A percentile compares a stretch with the other conserved stretches of the same genome.
Evolutionary conservation across 2,888 invertebrate species (phyloP).

Genomic region (Oxystoma pomonae): DNA sequence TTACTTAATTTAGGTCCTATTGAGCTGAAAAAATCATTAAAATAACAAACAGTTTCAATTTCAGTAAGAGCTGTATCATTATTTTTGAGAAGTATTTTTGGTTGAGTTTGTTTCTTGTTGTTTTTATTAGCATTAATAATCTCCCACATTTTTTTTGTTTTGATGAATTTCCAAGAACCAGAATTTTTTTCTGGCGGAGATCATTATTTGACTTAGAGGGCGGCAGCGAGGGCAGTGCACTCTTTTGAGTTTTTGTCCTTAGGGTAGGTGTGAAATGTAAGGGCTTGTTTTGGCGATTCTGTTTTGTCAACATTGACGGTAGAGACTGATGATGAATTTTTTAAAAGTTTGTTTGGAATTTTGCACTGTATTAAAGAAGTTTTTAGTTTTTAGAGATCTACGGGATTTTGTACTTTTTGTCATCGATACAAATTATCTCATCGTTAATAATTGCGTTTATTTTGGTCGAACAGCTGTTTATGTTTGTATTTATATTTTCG

Average conservation of each 20-base stretch:
- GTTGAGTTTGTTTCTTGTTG: not conserved
- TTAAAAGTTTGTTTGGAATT: too few relatives aligned
- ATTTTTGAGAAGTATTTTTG: not conserved
- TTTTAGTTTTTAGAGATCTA: not conserved
- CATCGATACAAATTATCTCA: not conserved
- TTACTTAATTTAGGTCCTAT: not conserved
- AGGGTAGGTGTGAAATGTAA: too few relatives aligned
- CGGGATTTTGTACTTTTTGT: not conserved
- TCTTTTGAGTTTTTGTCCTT: not conserved
- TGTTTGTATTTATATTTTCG: not conserved
- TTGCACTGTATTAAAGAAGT: not conserved
- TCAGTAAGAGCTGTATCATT: not conserved
- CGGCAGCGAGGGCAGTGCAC: too few relatives aligned
- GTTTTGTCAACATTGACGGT: too few relatives aligned
- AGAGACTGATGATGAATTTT: too few relatives aligned
- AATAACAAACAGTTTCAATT: not conserved
- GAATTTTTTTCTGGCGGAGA: not conserved
- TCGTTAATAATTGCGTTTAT: not conserved
- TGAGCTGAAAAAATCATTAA: not conserved
- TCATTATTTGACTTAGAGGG: not conserved
- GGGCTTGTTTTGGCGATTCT: too few relatives aligned
- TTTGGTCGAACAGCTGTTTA: not conserved
- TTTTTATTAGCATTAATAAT: not conserved
- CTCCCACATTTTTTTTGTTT: too few relatives aligned
- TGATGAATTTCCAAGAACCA: not conserved